phyloP scores from a whole-genome alignment of 2,797 vertebrate species.

The Acrossocheilus wenchowensis region DNA sequence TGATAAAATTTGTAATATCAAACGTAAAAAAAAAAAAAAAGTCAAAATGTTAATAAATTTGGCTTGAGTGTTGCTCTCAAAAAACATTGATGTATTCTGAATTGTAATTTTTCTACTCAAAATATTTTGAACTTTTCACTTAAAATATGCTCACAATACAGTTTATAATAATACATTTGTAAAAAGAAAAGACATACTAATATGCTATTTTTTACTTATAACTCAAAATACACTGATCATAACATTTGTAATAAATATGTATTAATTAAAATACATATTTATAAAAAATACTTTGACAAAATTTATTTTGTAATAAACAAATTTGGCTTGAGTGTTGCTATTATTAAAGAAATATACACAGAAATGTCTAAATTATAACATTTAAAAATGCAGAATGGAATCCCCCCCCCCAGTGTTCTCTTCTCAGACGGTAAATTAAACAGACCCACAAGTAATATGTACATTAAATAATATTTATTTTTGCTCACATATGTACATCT shows the following conservation, averaged over 20 bases:
- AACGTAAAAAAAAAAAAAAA: not conserved
- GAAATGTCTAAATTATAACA: too few species aligned
- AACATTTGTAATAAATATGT: not conserved
- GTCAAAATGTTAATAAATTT: not conserved
- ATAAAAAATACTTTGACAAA: too few species aligned
- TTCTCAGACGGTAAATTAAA: slow-evolving; percentile 6
- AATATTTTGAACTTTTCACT: not conserved
- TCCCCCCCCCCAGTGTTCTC: not conserved
- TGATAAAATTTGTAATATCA: not conserved
- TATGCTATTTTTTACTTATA: not conserved
- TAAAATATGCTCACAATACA: not conserved
- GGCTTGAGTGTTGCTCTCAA: not conserved
- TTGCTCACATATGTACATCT: slow-evolving; percentile 24
- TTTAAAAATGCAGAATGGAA: too few species aligned
- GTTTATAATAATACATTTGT: not conserved
- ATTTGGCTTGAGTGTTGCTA: too few species aligned
- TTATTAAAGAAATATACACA: too few species aligned
- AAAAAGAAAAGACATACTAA: not conserved
- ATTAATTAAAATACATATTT: not conserved
- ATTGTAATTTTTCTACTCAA: not conserved
- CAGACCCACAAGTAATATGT: not conserved
- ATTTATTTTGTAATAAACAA: not conserved
- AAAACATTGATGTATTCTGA: not conserved
- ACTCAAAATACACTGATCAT: not conserved
- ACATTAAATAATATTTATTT: slow-evolving; percentile 46